phyloP scores from a whole-genome alignment of 1,140 invertebrate genomes.

The Acromyrmex echinatior region DNA sequence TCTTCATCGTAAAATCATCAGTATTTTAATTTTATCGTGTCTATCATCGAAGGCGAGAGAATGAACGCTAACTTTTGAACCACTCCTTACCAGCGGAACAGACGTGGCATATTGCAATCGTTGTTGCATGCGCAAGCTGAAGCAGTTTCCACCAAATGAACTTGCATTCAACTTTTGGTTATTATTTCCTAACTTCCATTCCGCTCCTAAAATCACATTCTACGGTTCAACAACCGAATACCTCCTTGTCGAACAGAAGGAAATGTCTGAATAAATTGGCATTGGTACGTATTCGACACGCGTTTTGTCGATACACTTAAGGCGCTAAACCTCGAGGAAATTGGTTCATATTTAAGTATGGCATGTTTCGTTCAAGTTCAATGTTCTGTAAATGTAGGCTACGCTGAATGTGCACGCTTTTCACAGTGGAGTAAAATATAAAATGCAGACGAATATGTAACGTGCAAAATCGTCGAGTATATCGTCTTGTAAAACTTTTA shows the following conservation, averaged over 20 bases:
- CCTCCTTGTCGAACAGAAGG: constrained; percentile 15
- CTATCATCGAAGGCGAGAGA: background rate
- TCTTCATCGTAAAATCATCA: background rate
- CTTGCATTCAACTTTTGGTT: constrained; percentile 55
- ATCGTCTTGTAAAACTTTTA: background rate
- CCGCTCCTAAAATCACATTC: constrained; percentile 19
- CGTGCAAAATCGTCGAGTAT: no score
- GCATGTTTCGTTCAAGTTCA: constrained; percentile 6
- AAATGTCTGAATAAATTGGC: constrained; percentile 60
- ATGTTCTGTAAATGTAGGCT: background rate
- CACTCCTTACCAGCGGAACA: background rate
- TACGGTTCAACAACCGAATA: constrained; percentile 27
- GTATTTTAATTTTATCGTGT: background rate
- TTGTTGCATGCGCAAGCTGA: constrained; percentile 34
- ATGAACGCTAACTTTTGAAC: background rate
- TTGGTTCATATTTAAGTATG: constrained; percentile 52
- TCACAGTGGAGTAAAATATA: background rate
- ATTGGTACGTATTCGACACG: constrained; percentile 36
- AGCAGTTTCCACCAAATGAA: constrained; percentile 48
- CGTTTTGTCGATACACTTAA: constrained; percentile 22
- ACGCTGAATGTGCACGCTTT: background rate
- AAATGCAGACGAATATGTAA: background rate
- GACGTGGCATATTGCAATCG: constrained; percentile 2
- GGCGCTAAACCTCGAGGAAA: constrained; percentile 12
- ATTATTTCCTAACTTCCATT: constrained; percentile 56